Evolutionary conservation across 1,140 invertebrate genomes (phyloP), one percentile per base, ranked within the genome.

Genomic region (Temnothorax curvispinosus): DNA sequence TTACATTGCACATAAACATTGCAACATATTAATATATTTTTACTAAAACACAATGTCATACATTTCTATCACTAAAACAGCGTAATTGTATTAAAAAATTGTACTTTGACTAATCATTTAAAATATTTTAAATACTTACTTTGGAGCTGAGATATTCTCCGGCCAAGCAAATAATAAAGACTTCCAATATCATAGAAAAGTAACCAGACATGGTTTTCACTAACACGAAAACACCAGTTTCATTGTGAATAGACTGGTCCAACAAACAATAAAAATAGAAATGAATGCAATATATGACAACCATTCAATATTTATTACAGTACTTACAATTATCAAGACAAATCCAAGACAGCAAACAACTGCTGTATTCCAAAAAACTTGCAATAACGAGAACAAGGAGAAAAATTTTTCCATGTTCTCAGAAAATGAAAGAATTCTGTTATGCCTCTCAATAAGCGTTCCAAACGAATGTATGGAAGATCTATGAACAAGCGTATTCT

Each of bases 121-220:
- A n/a, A n/a, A n/a, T n/a, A n/a, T n/a, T n/a, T n/a, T n/a, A 21
- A 21, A 32, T n/a, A 78, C 15, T 64, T n/a, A 85, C 81, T 47
- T 85, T 88, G 4, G 15, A 11, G n/a, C 52, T 86, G 3, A 88
- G 52, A 41, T 86, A 86, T 65, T 88, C 82, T 47, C 87, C 82
- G 7, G 74, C 67, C 11, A 80, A 88, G 9, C 75, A 88, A 62
- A 88, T 71, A 2, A 78, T 47, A 32, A 86, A 88, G 6, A 50
- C 69, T 54, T 86, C 84, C 18, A n/a, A n/a, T n/a, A n/a, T n/a
- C n/a, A n/a, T n/a, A n/a, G n/a, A n/a, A 64, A 54, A 0, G 1
- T 78, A 78, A 54, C n/a, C n/a, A n/a, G n/a, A 7, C 60, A 11
- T 1, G 5, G 65, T 62, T 62, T 84, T 84, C 3, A 62, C 11